phyloP scores from a whole-genome alignment of 2,888 invertebrate genomes.

The Hemistola chrysoprasaria region DNA sequence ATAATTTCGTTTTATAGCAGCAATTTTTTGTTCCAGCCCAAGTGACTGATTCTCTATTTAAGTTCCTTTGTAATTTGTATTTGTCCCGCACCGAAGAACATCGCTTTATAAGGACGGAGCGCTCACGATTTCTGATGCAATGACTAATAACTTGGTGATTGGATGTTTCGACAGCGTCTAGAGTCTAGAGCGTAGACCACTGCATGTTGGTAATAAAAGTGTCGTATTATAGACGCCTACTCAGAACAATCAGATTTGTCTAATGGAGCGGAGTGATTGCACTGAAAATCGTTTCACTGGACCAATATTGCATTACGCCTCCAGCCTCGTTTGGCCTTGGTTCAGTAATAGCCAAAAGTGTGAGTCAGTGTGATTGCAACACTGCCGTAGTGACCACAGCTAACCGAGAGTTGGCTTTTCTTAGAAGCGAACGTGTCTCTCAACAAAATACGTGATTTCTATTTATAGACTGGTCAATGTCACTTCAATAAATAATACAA shows the following conservation, averaged over 20 bases:
- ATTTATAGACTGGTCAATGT: constrained; percentile 20
- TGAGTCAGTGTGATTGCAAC: constrained; percentile 60
- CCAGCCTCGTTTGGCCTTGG: constrained; percentile 53
- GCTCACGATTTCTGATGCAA: constrained; percentile 25
- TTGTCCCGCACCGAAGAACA: constrained; percentile 29
- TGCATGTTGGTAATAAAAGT: constrained; percentile 21
- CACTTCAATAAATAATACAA: constrained; percentile 15
- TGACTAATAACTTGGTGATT: constrained; percentile 24
- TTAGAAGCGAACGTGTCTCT: constrained; percentile 38
- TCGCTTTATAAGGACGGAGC: constrained; percentile 18
- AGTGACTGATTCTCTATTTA: constrained; percentile 51
- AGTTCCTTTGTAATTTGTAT: constrained; percentile 34
- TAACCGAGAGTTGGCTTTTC: constrained; percentile 37
- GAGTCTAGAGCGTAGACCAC: constrained; percentile 3
- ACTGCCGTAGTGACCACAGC: constrained; percentile 33
- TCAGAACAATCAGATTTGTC: constrained; percentile 46
- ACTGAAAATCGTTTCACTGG: constrained; percentile 48
- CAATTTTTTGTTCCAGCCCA: constrained; percentile 54
- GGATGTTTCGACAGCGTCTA: constrained; percentile 13
- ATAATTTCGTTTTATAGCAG: constrained; percentile 62
- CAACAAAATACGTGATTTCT: constrained; percentile 31
- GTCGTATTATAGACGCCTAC: constrained; percentile 35
- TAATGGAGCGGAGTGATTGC: constrained; percentile 49
- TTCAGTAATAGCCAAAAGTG: constrained; percentile 55
- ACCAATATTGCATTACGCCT: constrained; percentile 53